Conservation (phyloP, 2,113 vertebrate genomes). For the Galemys pyrenaicus region DNA sequence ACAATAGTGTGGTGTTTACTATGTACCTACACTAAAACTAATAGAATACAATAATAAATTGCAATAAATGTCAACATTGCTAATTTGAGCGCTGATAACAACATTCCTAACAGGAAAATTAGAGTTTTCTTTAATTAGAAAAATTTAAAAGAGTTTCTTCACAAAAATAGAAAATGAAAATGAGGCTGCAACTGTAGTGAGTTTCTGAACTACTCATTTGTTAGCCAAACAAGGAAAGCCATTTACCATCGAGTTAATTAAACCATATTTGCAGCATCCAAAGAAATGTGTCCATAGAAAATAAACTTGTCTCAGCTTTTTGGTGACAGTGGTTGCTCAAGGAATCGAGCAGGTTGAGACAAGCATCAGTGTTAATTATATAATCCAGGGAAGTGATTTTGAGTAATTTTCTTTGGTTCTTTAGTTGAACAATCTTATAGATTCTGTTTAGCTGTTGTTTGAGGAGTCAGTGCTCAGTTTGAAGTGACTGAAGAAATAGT, state of each 20-base stretch:
- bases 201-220: neutral
- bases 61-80: no score
- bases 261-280: neutral
- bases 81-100: neutral
- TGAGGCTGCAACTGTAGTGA: neutral
- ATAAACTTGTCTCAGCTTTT: neutral
- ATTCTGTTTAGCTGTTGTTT: neutral
- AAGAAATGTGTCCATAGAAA: neutral
- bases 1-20: neutral
- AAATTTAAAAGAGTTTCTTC: neutral
- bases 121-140: no score
- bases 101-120: neutral
- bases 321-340: neutral
- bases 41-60: no score
- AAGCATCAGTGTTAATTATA: neutral
- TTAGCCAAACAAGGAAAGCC: neutral
- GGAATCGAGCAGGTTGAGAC: neutral
- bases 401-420: neutral
- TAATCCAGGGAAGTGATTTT: neutral
- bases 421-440: conserved; percentile 9
- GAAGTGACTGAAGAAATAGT: neutral
- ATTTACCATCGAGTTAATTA: neutral
- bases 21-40: no score
- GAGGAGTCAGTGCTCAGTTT: neutral
- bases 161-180: neutral